Percentiles rank a stretch among this genome's conserved stretches.
These are phyloP conservation scores for Vidua macroura DNA, from an alignment of 2,113 vertebrate species.

Conservation along the genomic window DNA sequence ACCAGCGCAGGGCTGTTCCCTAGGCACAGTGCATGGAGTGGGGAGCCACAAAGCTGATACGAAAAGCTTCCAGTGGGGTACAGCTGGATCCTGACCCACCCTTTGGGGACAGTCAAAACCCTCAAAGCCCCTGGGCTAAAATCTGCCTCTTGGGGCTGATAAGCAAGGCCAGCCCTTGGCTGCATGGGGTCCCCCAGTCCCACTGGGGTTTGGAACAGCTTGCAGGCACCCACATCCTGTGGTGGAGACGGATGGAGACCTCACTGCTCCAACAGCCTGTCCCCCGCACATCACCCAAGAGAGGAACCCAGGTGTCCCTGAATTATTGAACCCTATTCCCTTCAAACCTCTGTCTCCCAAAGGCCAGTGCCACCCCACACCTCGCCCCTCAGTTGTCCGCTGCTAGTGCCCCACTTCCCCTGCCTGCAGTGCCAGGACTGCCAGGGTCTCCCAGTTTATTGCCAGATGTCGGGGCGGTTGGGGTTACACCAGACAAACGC, in stretches of 20 bases:
- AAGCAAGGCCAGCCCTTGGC: neutral
- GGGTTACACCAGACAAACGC: constrained; percentile 59
- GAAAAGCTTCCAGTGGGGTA: neutral
- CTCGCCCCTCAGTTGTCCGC: accelerated
- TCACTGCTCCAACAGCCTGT: neutral
- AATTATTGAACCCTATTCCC: neutral
- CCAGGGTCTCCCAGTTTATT: constrained; percentile 61
- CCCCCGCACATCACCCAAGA: accelerated
- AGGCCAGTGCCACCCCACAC: neutral
- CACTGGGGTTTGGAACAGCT: neutral
- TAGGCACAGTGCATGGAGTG: accelerated
- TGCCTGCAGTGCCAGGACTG: neutral
- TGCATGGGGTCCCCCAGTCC: neutral
- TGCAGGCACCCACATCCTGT: accelerated
- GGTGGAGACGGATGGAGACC: neutral
- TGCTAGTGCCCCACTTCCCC: neutral
- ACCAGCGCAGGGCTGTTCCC: neutral
- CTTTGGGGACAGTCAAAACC: neutral
- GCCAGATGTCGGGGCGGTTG: constrained; percentile 56
- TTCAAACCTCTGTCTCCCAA: neutral
- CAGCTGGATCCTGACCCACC: neutral
- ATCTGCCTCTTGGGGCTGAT: neutral
- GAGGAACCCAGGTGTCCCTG: neutral
- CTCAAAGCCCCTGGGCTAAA: neutral
- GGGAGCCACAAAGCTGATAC: accelerated